phyloP scores from a whole-genome alignment of 2,797 vertebrate species.

The Zalophus californianus region DNA sequence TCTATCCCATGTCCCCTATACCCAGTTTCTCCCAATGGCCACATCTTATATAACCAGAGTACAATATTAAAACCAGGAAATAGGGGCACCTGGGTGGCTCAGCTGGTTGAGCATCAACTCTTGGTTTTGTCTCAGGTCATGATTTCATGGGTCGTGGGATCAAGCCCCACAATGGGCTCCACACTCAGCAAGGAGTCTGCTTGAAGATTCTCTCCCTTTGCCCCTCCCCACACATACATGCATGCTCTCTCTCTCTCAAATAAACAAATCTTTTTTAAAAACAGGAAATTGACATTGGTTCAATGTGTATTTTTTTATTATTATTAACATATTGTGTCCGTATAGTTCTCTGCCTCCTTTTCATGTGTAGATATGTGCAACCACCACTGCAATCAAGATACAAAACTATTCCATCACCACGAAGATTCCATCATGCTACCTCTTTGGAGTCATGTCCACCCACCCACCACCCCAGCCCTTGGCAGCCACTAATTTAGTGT shows the following conservation, averaged over 20 bases:
- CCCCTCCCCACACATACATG: too few relatives aligned
- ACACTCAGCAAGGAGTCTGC: neutral
- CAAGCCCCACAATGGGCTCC: neutral
- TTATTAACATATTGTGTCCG: neutral
- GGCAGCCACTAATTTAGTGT: conserved; percentile 40
- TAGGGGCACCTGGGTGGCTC: neutral
- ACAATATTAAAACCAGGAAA: conserved; percentile 22
- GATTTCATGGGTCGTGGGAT: neutral
- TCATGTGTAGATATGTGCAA: neutral
- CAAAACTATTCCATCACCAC: conserved; percentile 39
- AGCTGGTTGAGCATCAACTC: neutral
- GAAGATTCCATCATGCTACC: neutral
- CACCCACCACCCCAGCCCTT: conserved; percentile 1
- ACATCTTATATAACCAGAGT: neutral
- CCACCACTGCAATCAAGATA: conserved; percentile 40
- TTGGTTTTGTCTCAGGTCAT: neutral
- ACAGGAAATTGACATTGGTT: neutral
- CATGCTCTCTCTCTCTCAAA: neutral
- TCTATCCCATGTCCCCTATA: neutral
- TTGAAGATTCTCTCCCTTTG: neutral
- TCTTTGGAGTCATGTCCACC: neutral
- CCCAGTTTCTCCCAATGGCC: neutral
- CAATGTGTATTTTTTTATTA: neutral
- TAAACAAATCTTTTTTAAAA: neutral
- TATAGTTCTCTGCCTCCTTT: conserved; percentile 4